A percentile compares a stretch with the other conserved stretches of the same genome.
Evolutionary conservation across 2,888 invertebrate species (phyloP).

Genomic region (Caenorhabditis sinica): DNA sequence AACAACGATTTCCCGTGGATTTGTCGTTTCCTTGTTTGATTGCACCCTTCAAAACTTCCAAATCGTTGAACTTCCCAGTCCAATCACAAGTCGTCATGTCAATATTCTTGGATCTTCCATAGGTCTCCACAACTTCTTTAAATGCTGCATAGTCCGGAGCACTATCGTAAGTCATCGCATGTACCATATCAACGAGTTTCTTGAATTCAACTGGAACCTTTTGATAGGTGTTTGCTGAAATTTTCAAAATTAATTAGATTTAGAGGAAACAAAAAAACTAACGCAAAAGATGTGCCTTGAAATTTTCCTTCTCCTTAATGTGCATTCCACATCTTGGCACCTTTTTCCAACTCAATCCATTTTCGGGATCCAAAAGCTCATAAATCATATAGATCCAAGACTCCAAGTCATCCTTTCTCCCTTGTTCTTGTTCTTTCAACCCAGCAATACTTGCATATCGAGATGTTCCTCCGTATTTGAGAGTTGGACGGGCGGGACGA

Average conservation of each 20-base stretch:
- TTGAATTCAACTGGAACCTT: constrained; percentile 55
- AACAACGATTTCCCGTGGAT: constrained; percentile 42
- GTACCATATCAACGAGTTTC: constrained; percentile 54
- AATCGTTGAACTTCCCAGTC: constrained; percentile 28
- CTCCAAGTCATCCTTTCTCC: constrained; percentile 57
- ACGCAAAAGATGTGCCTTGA: constrained; percentile 41
- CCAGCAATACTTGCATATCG: constrained; percentile 53
- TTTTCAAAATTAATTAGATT: not conserved
- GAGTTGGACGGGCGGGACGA: constrained; percentile 20
- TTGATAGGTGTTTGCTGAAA: constrained; percentile 40
- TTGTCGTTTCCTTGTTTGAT: constrained; percentile 9
- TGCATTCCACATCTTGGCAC: constrained; percentile 19
- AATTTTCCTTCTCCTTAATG: constrained; percentile 56
- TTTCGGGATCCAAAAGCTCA: constrained; percentile 42
- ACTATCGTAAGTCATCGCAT: constrained; percentile 36
- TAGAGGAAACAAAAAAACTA: not conserved
- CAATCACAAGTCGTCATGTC: constrained; percentile 51
- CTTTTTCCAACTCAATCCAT: constrained; percentile 53
- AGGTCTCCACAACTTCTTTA: constrained; percentile 24
- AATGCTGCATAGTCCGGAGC: constrained; percentile 53
- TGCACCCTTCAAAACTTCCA: not conserved
- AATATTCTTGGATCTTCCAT: constrained; percentile 11
- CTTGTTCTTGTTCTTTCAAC: constrained; percentile 39
- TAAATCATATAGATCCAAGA: constrained; percentile 66
- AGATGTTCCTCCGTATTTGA: constrained; percentile 46